Evolutionary conservation across 1,140 invertebrate species (phyloP), one percentile per base, ranked within the genome.

Genomic region (Colletes latitarsis): DNA sequence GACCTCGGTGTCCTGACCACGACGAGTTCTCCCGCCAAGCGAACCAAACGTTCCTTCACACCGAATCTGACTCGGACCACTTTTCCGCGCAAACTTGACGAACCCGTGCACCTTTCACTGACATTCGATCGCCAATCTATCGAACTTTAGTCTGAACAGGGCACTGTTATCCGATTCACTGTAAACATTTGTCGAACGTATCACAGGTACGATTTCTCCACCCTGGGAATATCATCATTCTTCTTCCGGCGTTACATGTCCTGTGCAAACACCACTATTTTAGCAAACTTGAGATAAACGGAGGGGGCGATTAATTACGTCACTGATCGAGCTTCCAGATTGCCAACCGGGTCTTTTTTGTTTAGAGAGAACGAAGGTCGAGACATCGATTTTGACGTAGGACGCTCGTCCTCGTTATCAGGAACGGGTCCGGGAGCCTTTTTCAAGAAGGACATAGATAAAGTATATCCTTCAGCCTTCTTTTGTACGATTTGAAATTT

Each of bases 1-100:
- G 86, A 68, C 81, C 69, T 64, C 57, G 60, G 67, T 83, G n/a
- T 63, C 15, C 70, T 75, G 71, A 57, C 77, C 6, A 67, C 55
- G 55, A 41, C 69, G 53, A 68, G 73, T 53, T 49, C 53, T 39
- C 10, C 66, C 19, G 39, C 52, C 12, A 30, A 10, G 17, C 3
- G 58, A 53, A 71, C 52, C 14, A 21, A 15, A 19, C 55, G 52
- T 67, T 30, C n/a, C n/a, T 39, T 41, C 39, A 8, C 30, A 17
- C 21, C 39, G 8, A 5, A 75, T 14, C 30, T 19, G 19, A 55
- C 17, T 8, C 6, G 63, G 21, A 19, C 43, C 69, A 52, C 66
- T 73, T 60, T 80, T 52, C 39, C 43, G 15, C 71, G 63, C 30
- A 39, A 43, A 57, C 15, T 10, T 10, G 55, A 41, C 39, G n/a